phyloP scores from a whole-genome alignment of 2,888 invertebrate species.

The Leucania comma region DNA sequence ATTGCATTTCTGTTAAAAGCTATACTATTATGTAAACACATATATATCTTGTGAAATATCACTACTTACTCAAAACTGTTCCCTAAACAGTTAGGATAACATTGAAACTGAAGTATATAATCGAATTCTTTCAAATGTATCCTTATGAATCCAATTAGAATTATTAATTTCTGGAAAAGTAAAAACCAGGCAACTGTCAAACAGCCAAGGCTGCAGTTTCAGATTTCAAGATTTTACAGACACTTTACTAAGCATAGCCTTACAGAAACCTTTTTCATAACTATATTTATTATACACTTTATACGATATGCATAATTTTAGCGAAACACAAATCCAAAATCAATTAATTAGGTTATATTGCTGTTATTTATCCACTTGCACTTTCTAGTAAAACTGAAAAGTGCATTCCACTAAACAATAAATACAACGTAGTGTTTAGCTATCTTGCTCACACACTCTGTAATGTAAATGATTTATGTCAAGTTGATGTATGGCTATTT shows the following conservation, averaged over 20 bases:
- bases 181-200: constrained; percentile 70
- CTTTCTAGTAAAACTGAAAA: constrained; percentile 55
- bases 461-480: not conserved
- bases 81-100: constrained; percentile 5
- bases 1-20: constrained; percentile 15
- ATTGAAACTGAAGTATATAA: constrained; percentile 1
- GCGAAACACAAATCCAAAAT: constrained; percentile 58
- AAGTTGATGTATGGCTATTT: not conserved
- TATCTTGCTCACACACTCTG: constrained; percentile 6
- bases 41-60: constrained; percentile 51
- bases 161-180: constrained; percentile 51
- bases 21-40: constrained; percentile 81
- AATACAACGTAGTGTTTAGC: not conserved
- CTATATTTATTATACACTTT: constrained; percentile 13
- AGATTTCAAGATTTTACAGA: constrained; percentile 53
- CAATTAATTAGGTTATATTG: constrained; percentile 57
- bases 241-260: constrained; percentile 30
- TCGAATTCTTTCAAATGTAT: constrained; percentile 12
- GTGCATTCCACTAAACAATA: constrained; percentile 44
- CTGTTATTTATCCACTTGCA: constrained; percentile 66
- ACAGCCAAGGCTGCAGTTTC: constrained; percentile 68
- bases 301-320: constrained; percentile 58
- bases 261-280: not conserved
- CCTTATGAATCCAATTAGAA: constrained; percentile 27
- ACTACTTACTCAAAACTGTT: constrained; percentile 61